These are phyloP conservation scores for Lycia hirtaria DNA, from an alignment of 2,888 invertebrate genomes.

Conservation along the genomic window DNA sequence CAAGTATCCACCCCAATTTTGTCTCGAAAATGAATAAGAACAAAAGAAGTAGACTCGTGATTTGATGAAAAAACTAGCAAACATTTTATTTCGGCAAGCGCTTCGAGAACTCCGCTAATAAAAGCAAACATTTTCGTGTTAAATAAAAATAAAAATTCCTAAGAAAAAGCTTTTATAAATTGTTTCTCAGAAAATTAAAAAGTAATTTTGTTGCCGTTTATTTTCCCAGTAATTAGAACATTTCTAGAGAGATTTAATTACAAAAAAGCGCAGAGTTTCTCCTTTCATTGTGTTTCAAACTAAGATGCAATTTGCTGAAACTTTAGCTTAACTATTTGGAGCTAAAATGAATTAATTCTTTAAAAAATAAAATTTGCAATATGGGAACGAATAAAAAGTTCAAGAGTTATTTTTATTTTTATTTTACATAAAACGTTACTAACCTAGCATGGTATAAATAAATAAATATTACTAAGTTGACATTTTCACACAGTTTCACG, in stretches of 20 bases:
- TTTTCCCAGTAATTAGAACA: background rate
- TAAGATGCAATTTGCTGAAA: slow-evolving; percentile 12
- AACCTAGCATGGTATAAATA: no score
- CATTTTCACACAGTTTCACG: no score
- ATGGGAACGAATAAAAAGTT: no score
- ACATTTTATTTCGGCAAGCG: slow-evolving; percentile 3
- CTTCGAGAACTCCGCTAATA: background rate
- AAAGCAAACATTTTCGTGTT: background rate
- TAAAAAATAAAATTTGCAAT: background rate
- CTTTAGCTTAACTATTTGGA: background rate
- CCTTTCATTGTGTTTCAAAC: slow-evolving; percentile 16
- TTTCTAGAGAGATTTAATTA: slow-evolving; percentile 23
- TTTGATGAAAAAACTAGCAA: slow-evolving; percentile 16
- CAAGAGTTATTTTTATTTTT: no score
- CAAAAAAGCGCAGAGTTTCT: slow-evolving; percentile 6
- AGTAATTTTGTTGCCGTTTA: slow-evolving; percentile 9
- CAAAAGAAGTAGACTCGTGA: slow-evolving; percentile 5
- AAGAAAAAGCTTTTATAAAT: background rate
- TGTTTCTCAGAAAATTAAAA: slow-evolving; percentile 1
- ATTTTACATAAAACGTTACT: no score
- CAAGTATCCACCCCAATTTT: background rate
- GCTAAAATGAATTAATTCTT: background rate
- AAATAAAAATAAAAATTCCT: background rate
- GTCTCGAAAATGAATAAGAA: slow-evolving; percentile 14
- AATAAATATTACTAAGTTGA: no score